A percentile compares a stretch with the other conserved stretches of the same genome.
These are phyloP conservation scores for Pachycephus smyrnensis DNA, from an alignment of 2,888 invertebrate species.

Conservation along the genomic window DNA sequence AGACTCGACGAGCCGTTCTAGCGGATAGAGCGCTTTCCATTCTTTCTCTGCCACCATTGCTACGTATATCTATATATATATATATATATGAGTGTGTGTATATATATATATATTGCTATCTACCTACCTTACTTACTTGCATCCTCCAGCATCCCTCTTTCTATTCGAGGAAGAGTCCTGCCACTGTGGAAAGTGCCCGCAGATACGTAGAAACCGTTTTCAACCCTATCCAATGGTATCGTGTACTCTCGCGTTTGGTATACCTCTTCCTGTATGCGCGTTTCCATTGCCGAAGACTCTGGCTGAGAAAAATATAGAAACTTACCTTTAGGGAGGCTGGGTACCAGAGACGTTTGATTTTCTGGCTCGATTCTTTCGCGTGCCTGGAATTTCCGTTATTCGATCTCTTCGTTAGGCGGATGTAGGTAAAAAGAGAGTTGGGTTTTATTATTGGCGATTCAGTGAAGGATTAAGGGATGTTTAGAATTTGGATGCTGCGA, in stretches of 20 bases:
- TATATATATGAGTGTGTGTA: no score
- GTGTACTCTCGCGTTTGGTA: neutral
- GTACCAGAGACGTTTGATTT: neutral
- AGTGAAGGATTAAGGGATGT: neutral
- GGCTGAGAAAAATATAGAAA: neutral
- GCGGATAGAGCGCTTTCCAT: neutral
- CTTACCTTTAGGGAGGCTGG: neutral
- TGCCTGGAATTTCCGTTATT: neutral
- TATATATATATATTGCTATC: no score
- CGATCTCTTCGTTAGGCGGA: neutral
- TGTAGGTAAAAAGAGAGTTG: neutral
- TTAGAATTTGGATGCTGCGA: neutral
- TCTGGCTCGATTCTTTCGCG: neutral
- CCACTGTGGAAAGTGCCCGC: neutral
- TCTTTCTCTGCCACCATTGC: neutral
- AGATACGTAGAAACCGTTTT: neutral
- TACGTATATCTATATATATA: neutral
- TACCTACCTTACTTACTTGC: neutral
- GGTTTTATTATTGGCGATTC: no score
- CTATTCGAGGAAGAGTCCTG: neutral
- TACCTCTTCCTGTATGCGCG: neutral
- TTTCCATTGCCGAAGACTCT: neutral
- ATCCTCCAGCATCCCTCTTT: neutral
- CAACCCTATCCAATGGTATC: neutral
- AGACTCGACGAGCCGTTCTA: constrained; percentile 22